These are phyloP conservation scores for Choristoneura rosaceana DNA, from an alignment of 2,888 invertebrate genomes.

Conservation along the genomic window DNA sequence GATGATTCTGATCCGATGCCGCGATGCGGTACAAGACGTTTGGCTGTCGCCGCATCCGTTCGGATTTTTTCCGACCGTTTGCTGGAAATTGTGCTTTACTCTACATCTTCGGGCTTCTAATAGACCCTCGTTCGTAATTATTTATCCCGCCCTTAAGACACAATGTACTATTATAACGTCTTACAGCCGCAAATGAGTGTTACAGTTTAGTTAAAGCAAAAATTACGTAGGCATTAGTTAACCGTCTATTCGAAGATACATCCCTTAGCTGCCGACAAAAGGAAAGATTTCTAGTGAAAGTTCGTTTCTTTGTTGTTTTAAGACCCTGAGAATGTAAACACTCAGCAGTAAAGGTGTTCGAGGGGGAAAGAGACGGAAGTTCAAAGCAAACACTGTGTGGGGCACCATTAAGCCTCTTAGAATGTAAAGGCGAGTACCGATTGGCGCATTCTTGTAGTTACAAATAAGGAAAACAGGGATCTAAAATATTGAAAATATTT, in stretches of 20 bases:
- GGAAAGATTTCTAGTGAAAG: neutral
- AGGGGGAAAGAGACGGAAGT: neutral
- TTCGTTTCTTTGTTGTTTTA: slow-evolving; percentile 8
- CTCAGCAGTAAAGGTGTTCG: neutral
- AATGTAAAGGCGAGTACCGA: neutral
- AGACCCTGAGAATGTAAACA: slow-evolving; percentile 12
- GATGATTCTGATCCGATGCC: too few species aligned
- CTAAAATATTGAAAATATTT: neutral
- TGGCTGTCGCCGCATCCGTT: too few species aligned
- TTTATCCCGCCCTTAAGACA: too few species aligned
- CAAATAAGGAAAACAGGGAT: neutral
- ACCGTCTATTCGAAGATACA: neutral
- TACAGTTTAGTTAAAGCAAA: neutral
- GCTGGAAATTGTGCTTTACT: too few species aligned
- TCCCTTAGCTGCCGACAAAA: neutral
- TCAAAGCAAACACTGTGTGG: neutral
- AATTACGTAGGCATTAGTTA: neutral
- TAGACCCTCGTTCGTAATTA: too few species aligned
- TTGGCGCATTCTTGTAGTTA: neutral
- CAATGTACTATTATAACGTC: too few species aligned
- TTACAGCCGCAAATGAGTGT: too few species aligned
- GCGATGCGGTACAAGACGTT: too few species aligned
- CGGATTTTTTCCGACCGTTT: too few species aligned
- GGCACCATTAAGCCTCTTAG: neutral
- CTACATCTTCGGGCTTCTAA: too few species aligned